A percentile compares a stretch with the other conserved stretches of the same genome.
Evolutionary conservation across 2,888 invertebrate species (phyloP).

Genomic region (Biston betularia): DNA sequence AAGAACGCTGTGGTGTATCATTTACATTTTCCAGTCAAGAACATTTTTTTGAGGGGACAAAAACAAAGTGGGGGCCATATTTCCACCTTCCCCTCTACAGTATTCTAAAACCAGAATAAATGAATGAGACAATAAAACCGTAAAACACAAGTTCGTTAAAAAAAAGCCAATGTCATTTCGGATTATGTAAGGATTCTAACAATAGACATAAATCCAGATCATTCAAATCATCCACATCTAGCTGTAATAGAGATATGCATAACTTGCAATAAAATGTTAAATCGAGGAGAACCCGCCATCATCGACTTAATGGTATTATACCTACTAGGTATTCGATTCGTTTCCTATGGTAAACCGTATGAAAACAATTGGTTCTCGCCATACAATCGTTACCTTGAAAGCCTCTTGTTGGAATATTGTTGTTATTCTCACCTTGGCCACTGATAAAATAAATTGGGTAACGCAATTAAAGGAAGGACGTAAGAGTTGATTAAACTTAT

Average conservation of each 20-base stretch:
- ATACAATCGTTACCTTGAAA: constrained; percentile 38
- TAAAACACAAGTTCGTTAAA: too few species aligned
- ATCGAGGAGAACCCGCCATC: constrained; percentile 21
- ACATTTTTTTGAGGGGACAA: too few species aligned
- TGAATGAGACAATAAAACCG: too few species aligned
- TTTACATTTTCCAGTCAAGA: too few species aligned
- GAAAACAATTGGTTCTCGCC: constrained; percentile 39
- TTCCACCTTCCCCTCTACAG: too few species aligned
- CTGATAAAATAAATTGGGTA: constrained; percentile 29
- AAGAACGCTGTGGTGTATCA: too few species aligned
- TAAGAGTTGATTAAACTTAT: constrained; percentile 13
- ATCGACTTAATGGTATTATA: constrained; percentile 27
- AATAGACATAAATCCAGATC: neutral
- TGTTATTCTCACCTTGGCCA: constrained; percentile 37
- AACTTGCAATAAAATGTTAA: constrained; percentile 23
- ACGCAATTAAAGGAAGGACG: constrained; percentile 31
- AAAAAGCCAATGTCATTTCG: too few species aligned
- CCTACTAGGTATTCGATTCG: neutral
- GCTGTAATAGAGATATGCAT: too few species aligned
- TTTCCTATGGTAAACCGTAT: constrained; percentile 50
- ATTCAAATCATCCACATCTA: too few species aligned
- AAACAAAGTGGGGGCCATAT: too few species aligned
- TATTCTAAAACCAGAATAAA: too few species aligned
- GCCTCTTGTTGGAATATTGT: constrained; percentile 28
- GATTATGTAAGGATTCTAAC: too few species aligned